phyloP scores from a whole-genome alignment of 2,113 vertebrate species.

The Riparia riparia region DNA sequence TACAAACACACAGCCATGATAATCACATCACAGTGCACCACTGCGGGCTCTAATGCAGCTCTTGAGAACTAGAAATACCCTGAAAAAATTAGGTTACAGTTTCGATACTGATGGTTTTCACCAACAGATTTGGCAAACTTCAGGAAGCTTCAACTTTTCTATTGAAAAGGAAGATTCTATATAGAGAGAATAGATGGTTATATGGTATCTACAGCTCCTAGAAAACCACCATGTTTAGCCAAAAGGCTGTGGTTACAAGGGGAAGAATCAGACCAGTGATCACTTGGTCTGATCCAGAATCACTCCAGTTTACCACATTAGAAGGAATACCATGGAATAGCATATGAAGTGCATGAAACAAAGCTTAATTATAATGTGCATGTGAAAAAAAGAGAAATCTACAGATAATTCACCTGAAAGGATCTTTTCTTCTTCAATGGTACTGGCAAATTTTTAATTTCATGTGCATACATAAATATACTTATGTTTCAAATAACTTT shows the following conservation, averaged over 20 bases:
- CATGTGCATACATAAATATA: neutral
- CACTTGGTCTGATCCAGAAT: neutral
- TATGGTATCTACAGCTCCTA: neutral
- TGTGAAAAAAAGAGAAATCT: neutral
- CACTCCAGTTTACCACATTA: neutral
- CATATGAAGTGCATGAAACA: neutral
- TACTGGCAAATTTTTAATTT: neutral
- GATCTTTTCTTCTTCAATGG: neutral
- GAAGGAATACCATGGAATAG: neutral
- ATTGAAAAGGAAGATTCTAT: neutral
- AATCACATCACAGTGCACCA: neutral
- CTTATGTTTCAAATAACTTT: neutral
- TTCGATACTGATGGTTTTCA: neutral
- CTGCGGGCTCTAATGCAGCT: neutral
- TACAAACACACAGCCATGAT: neutral
- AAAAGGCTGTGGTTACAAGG: neutral
- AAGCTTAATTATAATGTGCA: neutral
- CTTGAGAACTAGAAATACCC: neutral
- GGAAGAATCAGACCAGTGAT: neutral
- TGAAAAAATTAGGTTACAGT: neutral
- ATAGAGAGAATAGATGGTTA: neutral
- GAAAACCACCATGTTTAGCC: neutral
- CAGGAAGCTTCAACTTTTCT: neutral
- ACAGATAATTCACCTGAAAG: neutral
- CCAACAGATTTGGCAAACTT: neutral